phyloP scores from a whole-genome alignment of 2,113 vertebrate genomes.

The Labeo catla region DNA sequence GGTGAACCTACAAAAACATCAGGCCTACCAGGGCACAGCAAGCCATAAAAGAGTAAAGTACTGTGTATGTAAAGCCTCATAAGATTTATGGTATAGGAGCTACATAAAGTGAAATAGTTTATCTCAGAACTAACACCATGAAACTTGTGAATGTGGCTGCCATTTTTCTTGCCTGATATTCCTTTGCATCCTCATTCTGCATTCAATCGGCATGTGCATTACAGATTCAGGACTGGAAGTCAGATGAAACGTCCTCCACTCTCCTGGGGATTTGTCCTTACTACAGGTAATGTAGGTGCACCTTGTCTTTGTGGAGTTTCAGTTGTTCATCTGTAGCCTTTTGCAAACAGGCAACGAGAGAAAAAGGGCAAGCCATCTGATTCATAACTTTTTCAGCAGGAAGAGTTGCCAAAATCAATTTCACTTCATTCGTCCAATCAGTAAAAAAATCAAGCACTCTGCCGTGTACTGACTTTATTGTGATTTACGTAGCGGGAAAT shows the following conservation, averaged over 20 bases:
- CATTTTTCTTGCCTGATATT: conserved; percentile 46
- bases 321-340: conserved; percentile 42
- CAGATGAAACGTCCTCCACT: conserved; percentile 39
- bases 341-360: not conserved
- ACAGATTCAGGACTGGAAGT: conserved; percentile 46
- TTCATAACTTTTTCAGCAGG: not conserved
- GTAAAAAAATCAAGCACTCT: conserved; percentile 21
- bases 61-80: conserved; percentile 21
- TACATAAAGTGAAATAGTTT: conserved; percentile 53
- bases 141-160: conserved; percentile 40
- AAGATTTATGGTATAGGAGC: conserved; percentile 48
- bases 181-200: conserved; percentile 31
- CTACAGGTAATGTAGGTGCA: conserved; percentile 41
- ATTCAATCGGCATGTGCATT: conserved; percentile 47
- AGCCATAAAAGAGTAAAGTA: conserved; percentile 14
- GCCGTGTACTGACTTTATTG: not conserved
- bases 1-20: not conserved
- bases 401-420: conserved; percentile 43
- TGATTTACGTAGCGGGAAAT: conserved; percentile 34
- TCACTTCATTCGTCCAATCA: conserved; percentile 45
- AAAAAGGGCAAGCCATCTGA: not conserved
- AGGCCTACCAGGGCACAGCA: not conserved
- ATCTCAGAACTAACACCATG: conserved; percentile 51
- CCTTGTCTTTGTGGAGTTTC: conserved; percentile 6
- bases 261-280: conserved; percentile 35